Conservation (phyloP, 1,140 invertebrate genomes). For the Bombus breviceps region DNA sequence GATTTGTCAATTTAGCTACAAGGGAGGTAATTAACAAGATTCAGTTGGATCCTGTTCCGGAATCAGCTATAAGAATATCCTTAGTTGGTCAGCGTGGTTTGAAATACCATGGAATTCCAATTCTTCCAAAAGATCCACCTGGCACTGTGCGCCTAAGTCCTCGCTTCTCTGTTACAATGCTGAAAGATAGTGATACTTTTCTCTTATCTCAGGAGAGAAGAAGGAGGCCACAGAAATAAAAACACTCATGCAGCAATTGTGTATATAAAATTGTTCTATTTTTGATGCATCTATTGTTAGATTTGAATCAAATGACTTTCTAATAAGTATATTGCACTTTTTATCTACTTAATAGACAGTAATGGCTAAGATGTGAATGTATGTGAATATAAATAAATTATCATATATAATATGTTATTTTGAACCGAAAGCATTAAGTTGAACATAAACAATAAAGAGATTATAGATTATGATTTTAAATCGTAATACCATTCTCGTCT, state of each 20-base stretch:
- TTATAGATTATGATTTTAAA: background rate
- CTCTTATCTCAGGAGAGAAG: conserved; percentile 52
- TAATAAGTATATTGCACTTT: conserved; percentile 29
- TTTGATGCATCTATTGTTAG: conserved; percentile 26
- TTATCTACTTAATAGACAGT: conserved; percentile 13
- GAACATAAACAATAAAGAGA: background rate
- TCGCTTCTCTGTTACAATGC: conserved; percentile 76
- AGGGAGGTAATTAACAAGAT: conserved; percentile 66
- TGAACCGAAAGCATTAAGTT: background rate
- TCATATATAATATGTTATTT: conserved; percentile 4
- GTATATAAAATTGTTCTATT: conserved; percentile 52
- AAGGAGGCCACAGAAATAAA: conserved; percentile 53
- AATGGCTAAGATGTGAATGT: background rate
- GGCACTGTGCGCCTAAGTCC: conserved; percentile 73
- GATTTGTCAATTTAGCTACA: conserved; percentile 73
- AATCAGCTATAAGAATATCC: conserved; percentile 73
- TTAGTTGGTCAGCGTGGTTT: conserved; percentile 73
- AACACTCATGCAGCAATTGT: conserved; percentile 40
- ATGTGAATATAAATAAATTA: background rate
- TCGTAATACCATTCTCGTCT: background rate
- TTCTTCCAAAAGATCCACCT: conserved; percentile 77
- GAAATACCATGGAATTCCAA: conserved; percentile 75
- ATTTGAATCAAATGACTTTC: background rate
- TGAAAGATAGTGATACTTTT: conserved; percentile 72
- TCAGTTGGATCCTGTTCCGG: conserved; percentile 73